Evolutionary conservation across 1,140 invertebrate species (phyloP), one percentile per base, ranked within the genome.

Genomic region (Drosophila orosa): DNA sequence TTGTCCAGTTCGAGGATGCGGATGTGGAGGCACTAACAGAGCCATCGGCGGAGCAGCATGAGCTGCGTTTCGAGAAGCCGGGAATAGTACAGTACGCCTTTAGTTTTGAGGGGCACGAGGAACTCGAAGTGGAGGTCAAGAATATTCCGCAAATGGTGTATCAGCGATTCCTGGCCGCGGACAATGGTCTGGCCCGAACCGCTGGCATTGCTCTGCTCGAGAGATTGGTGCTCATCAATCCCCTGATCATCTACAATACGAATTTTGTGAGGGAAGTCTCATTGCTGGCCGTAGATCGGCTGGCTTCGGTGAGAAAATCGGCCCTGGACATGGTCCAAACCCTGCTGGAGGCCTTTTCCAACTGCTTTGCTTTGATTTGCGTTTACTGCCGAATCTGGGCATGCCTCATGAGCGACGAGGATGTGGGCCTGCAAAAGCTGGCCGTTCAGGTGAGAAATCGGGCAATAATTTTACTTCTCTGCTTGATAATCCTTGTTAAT

Each of bases 321-420:
- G 62, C 80, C 0, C 48, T 92, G 25, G 71, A 86, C 2, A 67
- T 67, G 3, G 61, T 92, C 6, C 89, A 92, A 31, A 66, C 54
- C 3, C 71, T 92, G 13, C 58, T 92, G 24, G 66, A 85, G 22
- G 55, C 47, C 2, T 90, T 89, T 50, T 74, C 66, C 31, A 90
- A 82, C 61, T 91, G 90, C 27, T 82, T 86, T 39, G 73, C 85
- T 0, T 59, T 91, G 13, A 80, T 91, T n/a, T 86, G 78, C 44
- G 73, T 87, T 0, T 92, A 90, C 66, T 91, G 90, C 56, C 79
- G 90, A 1, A 75, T 92, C 3, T 85, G 84, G 62, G 48, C 91
- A 7, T 80, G 78, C 7, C 27, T 92, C 25, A 65, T 92, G 3
- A 79, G 73, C 12, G 91, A 92, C 54, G 74, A 75, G 24, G 91